Base-by-base conservation (phyloP, 1,140 invertebrate genomes). In the Drosophila serrata region DNA sequence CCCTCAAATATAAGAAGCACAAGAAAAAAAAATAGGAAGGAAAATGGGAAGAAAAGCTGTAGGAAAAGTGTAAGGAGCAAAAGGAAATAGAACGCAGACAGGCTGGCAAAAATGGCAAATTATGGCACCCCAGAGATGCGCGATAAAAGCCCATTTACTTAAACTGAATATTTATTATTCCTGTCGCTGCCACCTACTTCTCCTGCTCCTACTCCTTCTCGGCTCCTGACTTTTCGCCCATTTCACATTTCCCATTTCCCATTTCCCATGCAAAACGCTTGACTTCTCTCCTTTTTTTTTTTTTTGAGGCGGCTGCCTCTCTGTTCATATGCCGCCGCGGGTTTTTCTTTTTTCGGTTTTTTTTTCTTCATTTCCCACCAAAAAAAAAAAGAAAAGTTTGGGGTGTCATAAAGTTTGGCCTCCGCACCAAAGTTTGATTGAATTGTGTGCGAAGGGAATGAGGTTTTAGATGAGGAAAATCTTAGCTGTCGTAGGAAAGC, bases 151-250 rank as follows among this genome's bases (percentile, higher is more conserved):
- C 85, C 85, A 88, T 90, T 88, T 90, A 88, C 85, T 88, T 88
- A 88, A 88, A 88, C 85, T 90, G 85, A 90, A 88, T 90, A 88
- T 88, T 88, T 88, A 90, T 88, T 88, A 87, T 87, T 87, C 84
- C 84, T 88, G 80, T 87, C 84, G 84, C 79, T 87, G 55, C 79
- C 82, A 65, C 64, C 79, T 65, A 46, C 63, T 35, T 46, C 33
- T n/a, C 29, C 24, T 22, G 15, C 22, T 31, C 31, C 27, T 46
- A 22, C 13, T 69, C 19, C 11, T 53, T 55, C 27, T 39, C 24
- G 29, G 29, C 56, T 33, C 35, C 24, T 27, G 39, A 37, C 63
- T 37, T 48, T 43, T 80, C 80, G 56, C 74, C 57, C 27, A 46
- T 48, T 73, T 61, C 63, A 68, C 82, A 86, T 82, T 79, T 82